Percentiles rank a stretch among this genome's conserved stretches.
Conservation (phyloP, 2,797 vertebrate species). For the Paedocypris micromegethes region DNA sequence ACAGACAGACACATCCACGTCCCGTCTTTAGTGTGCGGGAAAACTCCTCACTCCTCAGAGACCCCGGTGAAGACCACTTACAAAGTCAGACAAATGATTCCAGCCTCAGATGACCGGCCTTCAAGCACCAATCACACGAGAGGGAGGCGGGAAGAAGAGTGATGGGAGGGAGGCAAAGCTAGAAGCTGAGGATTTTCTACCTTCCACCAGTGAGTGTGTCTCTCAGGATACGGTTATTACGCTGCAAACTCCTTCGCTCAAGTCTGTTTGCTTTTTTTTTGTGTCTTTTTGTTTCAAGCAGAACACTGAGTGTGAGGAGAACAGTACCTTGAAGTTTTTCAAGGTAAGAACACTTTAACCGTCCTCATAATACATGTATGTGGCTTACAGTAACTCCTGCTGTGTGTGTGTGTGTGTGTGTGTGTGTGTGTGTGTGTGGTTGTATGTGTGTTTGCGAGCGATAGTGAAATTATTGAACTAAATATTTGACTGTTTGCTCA, state of each 20-base stretch:
- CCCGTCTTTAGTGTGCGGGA: slow-evolving; percentile 4
- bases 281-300: not conserved
- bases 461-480: no score
- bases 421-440: not conserved
- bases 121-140: slow-evolving; percentile 5
- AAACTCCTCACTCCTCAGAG: no score
- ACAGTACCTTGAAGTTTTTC: not conserved
- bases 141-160: slow-evolving; percentile 13
- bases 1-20: slow-evolving; percentile 6
- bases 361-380: not conserved
- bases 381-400: no score
- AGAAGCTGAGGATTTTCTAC: slow-evolving; percentile 25
- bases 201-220: slow-evolving; percentile 19
- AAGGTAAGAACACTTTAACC: slow-evolving; percentile 23
- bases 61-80: no score
- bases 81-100: slow-evolving; percentile 16
- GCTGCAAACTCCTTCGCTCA: slow-evolving; percentile 11
- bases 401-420: slow-evolving; percentile 8
- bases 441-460: not conserved
- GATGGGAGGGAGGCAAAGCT: slow-evolving; percentile 21
- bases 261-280: not conserved
- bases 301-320: slow-evolving; percentile 10
- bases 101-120: slow-evolving; percentile 14
- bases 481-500: no score
- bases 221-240: slow-evolving; percentile 23